Evolutionary conservation across 1,140 invertebrate species (phyloP), one percentile per base, ranked within the genome.

Genomic region (Drosophila lacertosa): DNA sequence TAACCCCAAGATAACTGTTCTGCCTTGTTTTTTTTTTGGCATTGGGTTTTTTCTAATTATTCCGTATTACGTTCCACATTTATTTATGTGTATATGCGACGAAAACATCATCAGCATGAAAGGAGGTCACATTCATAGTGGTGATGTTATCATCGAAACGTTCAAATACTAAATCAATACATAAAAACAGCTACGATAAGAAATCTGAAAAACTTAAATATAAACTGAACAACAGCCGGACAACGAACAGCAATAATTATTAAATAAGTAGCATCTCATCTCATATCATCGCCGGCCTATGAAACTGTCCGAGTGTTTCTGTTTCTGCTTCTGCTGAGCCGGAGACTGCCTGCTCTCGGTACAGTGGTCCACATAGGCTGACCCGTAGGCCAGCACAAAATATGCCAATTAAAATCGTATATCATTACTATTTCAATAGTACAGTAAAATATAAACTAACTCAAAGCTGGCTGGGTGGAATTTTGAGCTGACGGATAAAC

Each of bases 131-230:
- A 86, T 76, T 86, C 71, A 81, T 79, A 77, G 72, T 79, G 73
- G 78, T 89, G 89, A 90, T 90, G 89, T 90, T 90, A 90, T 90
- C 89, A 82, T 78, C 80, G 64, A 77, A 78, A 74, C 75, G 71
- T 66, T 86, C 77, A 90, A 90, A 90, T 90, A 90, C 89, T 90
- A 90, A 90, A 90, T 90, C 89, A 90, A 90, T 90, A 90, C 83
- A 90, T 89, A 90, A 90, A 90, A 90, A 75, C 77, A 78, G 42
- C 82, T 88, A 88, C 44, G 77, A 88, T 88, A 88, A 88, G 82
- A 88, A 82, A 74, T 81, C 82, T 86, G 77, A 82, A 84, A 62
- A 88, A 88, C 82, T 88, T 88, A 88, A 88, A 88, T 88, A 88
- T 88, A 86, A 83, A 86, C 77, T 81, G 74, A 63, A 88, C 74